Percentiles rank a stretch among this genome's conserved stretches.
These are phyloP conservation scores for Bagarius yarrelli DNA, from an alignment of 2,113 vertebrate genomes.

Conservation along the genomic window DNA sequence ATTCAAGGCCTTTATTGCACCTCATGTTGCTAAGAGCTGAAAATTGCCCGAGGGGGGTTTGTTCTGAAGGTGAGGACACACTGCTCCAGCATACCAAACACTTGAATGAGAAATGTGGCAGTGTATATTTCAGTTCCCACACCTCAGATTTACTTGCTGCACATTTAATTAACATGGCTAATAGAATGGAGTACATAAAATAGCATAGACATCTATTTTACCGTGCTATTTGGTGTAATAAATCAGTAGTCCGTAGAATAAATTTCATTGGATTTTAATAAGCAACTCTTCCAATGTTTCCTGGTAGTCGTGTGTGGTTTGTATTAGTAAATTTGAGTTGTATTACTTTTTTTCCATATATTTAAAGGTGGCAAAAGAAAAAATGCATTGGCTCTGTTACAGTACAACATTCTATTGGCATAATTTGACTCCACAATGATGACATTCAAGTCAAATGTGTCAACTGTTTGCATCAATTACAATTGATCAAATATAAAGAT, in stretches of 20 bases:
- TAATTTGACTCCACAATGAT: no score
- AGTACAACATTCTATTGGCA: no score
- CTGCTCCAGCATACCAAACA: constrained; percentile 6
- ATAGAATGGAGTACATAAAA: background rate
- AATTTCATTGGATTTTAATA: background rate
- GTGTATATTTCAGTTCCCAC: background rate
- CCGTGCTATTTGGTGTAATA: background rate
- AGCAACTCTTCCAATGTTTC: background rate
- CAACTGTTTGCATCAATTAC: no score
- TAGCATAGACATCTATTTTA: background rate
- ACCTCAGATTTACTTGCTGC: background rate
- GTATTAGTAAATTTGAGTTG: background rate
- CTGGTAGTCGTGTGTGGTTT: background rate
- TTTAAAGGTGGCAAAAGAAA: background rate
- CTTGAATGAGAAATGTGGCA: background rate
- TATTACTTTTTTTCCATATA: background rate
- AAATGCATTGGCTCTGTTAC: no score
- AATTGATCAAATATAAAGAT: no score
- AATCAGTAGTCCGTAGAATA: background rate
- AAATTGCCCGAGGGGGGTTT: background rate
- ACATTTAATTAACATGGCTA: background rate
- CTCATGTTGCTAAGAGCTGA: background rate
- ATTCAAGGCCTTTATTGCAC: background rate
- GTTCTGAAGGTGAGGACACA: background rate
- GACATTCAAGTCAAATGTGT: no score